Percentiles rank a stretch among this genome's conserved stretches.
phyloP scores from a whole-genome alignment of 2,797 vertebrate genomes.

The Coilia nasus region DNA sequence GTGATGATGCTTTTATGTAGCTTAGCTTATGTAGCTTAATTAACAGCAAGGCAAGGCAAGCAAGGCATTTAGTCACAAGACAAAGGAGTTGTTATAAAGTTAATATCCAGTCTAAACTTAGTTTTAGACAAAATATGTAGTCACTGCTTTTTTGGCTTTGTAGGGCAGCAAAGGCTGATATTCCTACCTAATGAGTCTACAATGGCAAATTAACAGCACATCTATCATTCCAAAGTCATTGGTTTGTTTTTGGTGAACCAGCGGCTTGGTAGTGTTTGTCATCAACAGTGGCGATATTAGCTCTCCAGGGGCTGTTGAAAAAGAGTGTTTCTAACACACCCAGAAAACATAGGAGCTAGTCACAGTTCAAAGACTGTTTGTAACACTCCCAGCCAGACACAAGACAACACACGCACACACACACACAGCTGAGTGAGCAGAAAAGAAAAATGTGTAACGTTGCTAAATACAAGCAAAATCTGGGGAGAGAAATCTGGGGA shows the following conservation, averaged over 20 bases:
- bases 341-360: not conserved
- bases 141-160: too few species aligned
- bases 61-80: too few species aligned
- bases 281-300: not conserved
- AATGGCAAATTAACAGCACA: not conserved
- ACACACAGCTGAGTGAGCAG: not conserved
- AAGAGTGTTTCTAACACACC: not conserved
- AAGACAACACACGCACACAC: not conserved
- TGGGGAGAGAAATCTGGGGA: not conserved
- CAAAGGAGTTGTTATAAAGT: too few species aligned
- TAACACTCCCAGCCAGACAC: not conserved
- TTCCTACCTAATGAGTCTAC: not conserved
- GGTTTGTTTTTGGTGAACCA: not conserved
- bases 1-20: too few species aligned
- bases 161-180: too few species aligned
- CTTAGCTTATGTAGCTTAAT: too few species aligned
- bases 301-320: not conserved
- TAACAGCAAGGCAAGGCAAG: too few species aligned
- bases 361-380: not conserved
- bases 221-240: not conserved
- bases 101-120: too few species aligned
- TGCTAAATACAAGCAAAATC: not conserved
- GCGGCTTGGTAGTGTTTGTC: not conserved
- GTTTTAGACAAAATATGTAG: too few species aligned
- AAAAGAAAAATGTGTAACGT: not conserved